These are phyloP conservation scores for Drosophila nebulosa DNA, from an alignment of 1,140 invertebrate genomes.

Conservation along the genomic window DNA sequence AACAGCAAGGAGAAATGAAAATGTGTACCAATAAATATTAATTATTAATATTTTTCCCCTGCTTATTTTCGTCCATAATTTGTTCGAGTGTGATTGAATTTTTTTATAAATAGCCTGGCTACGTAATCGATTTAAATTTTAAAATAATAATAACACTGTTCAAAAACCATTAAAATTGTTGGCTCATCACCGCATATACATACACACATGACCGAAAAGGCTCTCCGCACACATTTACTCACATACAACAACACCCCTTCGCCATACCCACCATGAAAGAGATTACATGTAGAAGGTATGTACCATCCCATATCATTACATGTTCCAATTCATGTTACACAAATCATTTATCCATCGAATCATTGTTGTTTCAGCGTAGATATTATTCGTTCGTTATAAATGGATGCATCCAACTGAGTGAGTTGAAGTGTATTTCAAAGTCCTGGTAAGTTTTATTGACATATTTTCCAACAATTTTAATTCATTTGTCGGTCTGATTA, in stretches of 20 bases:
- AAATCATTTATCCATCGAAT: neutral
- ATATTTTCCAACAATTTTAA: no score
- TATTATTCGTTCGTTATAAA: no score
- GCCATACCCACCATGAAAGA: neutral
- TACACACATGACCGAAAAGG: no score
- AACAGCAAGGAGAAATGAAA: constrained; percentile 17
- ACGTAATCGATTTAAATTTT: constrained; percentile 72
- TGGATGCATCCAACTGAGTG: neutral
- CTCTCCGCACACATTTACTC: no score
- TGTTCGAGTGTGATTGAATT: constrained; percentile 42
- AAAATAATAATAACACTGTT: constrained; percentile 36
- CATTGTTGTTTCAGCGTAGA: neutral
- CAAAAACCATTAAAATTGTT: neutral
- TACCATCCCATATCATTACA: neutral
- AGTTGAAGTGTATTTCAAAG: neutral
- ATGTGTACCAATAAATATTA: constrained; percentile 66
- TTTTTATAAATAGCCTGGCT: constrained; percentile 65
- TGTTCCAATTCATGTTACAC: neutral
- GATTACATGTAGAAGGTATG: neutral
- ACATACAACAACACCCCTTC: no score
- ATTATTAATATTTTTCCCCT: constrained; percentile 53
- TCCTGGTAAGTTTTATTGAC: neutral
- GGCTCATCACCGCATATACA: neutral
- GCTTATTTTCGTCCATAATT: constrained; percentile 48
- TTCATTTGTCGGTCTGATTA: no score